Conservation (phyloP, 1,140 invertebrate genomes). For the Drosophila nasuta region DNA sequence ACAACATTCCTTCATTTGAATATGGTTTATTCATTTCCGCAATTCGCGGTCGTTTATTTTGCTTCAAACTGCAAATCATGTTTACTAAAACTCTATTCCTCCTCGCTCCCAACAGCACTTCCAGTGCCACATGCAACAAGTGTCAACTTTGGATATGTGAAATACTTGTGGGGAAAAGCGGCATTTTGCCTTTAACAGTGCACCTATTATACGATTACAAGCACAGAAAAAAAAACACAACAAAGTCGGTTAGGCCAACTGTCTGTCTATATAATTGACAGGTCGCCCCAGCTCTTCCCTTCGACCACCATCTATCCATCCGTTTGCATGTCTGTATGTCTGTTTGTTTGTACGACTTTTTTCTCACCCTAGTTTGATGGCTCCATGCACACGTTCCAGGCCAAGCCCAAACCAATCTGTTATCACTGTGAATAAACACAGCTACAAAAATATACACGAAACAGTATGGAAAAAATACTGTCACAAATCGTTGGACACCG, state of each 20-base stretch:
- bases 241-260: constrained; percentile 52
- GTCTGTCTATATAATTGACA: constrained; percentile 58
- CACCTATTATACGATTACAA: constrained; percentile 69
- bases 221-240: constrained; percentile 42
- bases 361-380: constrained; percentile 75
- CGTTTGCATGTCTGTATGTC: constrained; percentile 23
- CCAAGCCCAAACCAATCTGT: constrained; percentile 63
- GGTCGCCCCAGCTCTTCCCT: not conserved
- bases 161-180: constrained; percentile 48
- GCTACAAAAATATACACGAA: constrained; percentile 19
- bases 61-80: constrained; percentile 39
- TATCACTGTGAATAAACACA: constrained; percentile 49
- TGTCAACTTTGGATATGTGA: constrained; percentile 64
- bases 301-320: constrained; percentile 12
- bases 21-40: constrained; percentile 41
- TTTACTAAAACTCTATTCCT: constrained; percentile 30
- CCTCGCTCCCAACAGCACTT: not conserved
- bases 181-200: constrained; percentile 63
- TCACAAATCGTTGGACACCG: constrained; percentile 60
- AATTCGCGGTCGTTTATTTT: constrained; percentile 60
- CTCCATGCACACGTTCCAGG: constrained; percentile 33
- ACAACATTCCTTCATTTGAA: constrained; percentile 15
- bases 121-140: constrained; percentile 71
- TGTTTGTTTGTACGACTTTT: constrained; percentile 76
- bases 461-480: constrained; percentile 49